Evolutionary conservation across 53 echinoderm and acorn worm species (phyloP), one percentile per base, ranked within the genome.

Genomic region (Astropecten irregularis): DNA sequence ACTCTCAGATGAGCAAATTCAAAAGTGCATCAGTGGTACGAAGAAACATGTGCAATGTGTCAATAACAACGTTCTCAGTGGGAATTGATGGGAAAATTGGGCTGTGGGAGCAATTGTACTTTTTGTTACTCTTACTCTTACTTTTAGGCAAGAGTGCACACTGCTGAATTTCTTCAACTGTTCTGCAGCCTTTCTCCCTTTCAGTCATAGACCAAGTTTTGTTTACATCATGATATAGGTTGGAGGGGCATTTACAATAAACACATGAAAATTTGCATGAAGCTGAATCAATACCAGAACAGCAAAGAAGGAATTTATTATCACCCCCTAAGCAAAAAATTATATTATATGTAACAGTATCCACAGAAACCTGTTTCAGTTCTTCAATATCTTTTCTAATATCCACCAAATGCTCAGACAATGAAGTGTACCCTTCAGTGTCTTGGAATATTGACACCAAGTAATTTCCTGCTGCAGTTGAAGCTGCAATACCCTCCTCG

Each of bases 1-100:
- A 32, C 22, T 84, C 84, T 58, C 48, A 31, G n/a, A 69, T 44
- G 1, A 84, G 33, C 10, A 56, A 23, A 71, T 83, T 84, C 9
- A 84, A 39, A 0, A 71, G 33, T 20, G 34, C 59, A 50, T 72
- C 85, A 34, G 85, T 62, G 34, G 60, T 47, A 5, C 67, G 39
- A 5, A 66, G 42, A 42, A 84, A 71, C 62, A 84, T 47, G 62
- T 72, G 84, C 42, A 84, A 28, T 33, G 58, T 84, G 23, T 84
- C 85, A 14, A 72, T 26, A 49, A 84, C 49, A 15, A 60, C 27
- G 53, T 72, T 49, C 2, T 58, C 21, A 23, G 60, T 42, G 4
- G 85, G 73, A 23, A 84, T 71, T 31, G 71, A 34, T 20, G 85
- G 85, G 35, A 84, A 84, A 8, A 84, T 15, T 61, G 84, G 84